Evolutionary conservation across 1,140 invertebrate species (phyloP).

Genomic region (Galendromus occidentalis): DNA sequence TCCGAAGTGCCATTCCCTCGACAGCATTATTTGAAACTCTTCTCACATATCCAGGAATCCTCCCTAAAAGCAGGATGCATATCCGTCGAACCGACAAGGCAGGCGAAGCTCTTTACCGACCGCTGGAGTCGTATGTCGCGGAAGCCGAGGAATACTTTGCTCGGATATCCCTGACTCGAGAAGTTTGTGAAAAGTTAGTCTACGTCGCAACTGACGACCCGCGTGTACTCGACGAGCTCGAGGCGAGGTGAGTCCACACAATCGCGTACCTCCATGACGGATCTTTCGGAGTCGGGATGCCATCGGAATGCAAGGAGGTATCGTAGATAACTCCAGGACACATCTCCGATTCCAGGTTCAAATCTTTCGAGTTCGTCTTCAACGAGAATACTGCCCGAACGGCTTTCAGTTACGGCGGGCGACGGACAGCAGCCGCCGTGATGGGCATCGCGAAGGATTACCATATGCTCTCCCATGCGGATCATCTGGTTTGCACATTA

Average conservation of each 20-base stretch:
- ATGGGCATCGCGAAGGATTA: constrained; percentile 78
- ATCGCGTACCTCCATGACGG: no score
- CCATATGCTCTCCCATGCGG: constrained; percentile 59
- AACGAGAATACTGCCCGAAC: neutral
- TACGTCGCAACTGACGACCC: constrained; percentile 40
- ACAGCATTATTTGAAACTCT: no score
- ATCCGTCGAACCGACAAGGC: constrained; percentile 93
- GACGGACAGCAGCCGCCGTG: constrained; percentile 69
- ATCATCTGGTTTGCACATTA: constrained; percentile 86
- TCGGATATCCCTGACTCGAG: constrained; percentile 18
- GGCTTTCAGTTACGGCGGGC: constrained; percentile 60
- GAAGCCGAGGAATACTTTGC: constrained; percentile 57
- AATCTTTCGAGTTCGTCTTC: neutral
- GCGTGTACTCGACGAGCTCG: constrained; percentile 32
- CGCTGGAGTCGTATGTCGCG: constrained; percentile 87
- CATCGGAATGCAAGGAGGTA: no score
- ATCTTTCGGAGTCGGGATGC: no score
- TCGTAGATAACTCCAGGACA: neutral
- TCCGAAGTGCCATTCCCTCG: no score
- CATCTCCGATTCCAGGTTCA: neutral
- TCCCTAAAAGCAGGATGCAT: constrained; percentile 38
- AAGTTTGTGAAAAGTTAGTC: constrained; percentile 21
- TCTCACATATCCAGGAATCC: no score
- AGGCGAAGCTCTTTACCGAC: constrained; percentile 74
- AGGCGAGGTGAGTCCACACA: constrained; percentile 35